Evolutionary conservation across 2,113 vertebrate genomes (phyloP), one percentile per base, ranked within the genome.

Genomic region (Dipodomys spectabilis): DNA sequence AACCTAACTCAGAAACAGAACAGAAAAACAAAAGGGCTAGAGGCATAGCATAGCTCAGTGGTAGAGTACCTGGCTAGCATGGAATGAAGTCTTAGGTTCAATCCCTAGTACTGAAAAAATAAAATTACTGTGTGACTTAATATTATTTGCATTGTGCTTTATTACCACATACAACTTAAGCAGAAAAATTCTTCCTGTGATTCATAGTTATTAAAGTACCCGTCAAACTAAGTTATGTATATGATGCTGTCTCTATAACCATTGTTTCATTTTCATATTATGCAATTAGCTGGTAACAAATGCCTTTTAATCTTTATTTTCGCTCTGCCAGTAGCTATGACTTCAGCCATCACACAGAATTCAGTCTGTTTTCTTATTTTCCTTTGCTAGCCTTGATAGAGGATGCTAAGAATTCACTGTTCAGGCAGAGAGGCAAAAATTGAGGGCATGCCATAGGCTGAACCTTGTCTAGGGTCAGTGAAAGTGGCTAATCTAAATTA

Each of bases 401-500:
- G 30, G 30, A 78, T 92, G 80, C 80, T 35, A 85, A 85, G 79
- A 91, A 93, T 79, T 95, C 19, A 67, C 8, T 84, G 88, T 92
- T 39, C 65, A 44, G 67, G 49, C 85, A n/a, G 45, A 91, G 79
- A 71, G 39, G 35, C 71, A 71, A 65, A 72, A 57, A 90, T 32
- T 45, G 30, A 83, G 22, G 23, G 28, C 62, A 44, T 72, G 20
- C 49, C 39, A 12, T 16, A 8, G 13, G 10, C 30, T 92, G 78
- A 72, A 69, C 57, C 25, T 72, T 53, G 72, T 53, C 75, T 44
- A 19, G 39, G 69, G 64, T 35, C 22, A 69, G 22, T 85, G 27
- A 81, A 65, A 44, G 83, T 89, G 82, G n/a, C 49, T 80, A 45
- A 82, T 85, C 80, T 79, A 75, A 93, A 19, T 90, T 35, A 88